Conservation (phyloP, 2,888 invertebrate species). For the Corbicula japonica region DNA sequence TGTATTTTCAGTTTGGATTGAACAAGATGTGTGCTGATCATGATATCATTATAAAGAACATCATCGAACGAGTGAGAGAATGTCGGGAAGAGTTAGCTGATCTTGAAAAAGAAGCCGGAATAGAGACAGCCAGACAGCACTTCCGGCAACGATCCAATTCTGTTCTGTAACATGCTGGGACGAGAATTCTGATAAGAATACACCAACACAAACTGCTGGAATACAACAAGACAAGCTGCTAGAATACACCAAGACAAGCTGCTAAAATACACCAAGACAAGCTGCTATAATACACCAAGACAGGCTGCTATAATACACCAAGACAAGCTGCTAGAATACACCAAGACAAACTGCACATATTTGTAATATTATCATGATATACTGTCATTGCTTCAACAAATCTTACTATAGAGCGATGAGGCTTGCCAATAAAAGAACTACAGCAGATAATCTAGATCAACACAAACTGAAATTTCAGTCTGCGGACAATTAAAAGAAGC, state of each 20-base stretch:
- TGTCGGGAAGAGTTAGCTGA: conserved; percentile 76
- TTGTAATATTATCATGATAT: no score
- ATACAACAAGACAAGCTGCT: not conserved
- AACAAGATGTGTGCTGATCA: conserved; percentile 75
- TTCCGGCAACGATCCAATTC: conserved; percentile 62
- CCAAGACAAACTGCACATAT: not conserved
- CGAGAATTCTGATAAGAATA: not conserved
- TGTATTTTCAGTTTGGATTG: conserved; percentile 75
- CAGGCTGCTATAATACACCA: not conserved
- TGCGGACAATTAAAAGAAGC: no score
- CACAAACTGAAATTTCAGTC: no score
- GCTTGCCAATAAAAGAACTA: no score
- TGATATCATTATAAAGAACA: conserved; percentile 73
- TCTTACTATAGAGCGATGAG: no score
- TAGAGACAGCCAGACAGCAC: conserved; percentile 68
- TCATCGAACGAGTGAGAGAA: conserved; percentile 69
- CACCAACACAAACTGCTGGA: no score
- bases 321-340: not conserved
- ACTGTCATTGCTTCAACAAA: no score
- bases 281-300: not conserved
- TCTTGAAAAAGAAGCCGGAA: conserved; percentile 72
- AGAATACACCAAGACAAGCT: not conserved
- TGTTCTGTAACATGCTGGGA: conserved; percentile 11
- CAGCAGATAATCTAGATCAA: no score
- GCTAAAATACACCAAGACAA: not conserved